A percentile compares a stretch with the other conserved stretches of the same genome.
These are phyloP conservation scores for Pedionomus torquatus DNA, from an alignment of 2,113 vertebrate species.

Conservation along the genomic window DNA sequence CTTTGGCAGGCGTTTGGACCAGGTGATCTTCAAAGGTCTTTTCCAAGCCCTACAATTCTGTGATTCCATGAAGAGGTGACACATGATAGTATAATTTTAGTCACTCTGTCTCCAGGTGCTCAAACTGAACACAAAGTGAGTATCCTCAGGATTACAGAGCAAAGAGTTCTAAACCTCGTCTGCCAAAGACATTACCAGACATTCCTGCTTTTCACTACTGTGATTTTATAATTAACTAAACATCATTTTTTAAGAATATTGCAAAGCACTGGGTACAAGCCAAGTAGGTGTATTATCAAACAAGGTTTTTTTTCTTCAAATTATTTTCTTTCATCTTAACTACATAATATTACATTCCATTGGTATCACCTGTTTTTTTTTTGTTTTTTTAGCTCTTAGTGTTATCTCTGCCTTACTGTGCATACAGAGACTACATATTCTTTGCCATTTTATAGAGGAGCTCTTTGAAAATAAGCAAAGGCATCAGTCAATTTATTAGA, in stretches of 20 bases:
- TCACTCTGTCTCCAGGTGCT: not conserved
- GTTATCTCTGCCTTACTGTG: not conserved
- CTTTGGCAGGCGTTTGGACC: not conserved
- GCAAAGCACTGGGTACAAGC: not conserved
- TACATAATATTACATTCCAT: not conserved
- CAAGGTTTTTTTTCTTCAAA: not conserved
- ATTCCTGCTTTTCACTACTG: not conserved
- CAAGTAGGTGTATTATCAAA: not conserved
- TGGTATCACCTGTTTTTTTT: not conserved
- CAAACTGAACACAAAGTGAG: not conserved
- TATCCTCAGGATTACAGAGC: not conserved
- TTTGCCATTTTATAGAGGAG: not conserved
- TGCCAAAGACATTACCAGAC: not conserved
- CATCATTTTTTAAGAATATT: not conserved
- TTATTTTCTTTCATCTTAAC: not conserved
- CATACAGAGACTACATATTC: not conserved
- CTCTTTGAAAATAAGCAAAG: conserved; percentile 33
- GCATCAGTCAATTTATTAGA: conserved; percentile 44
- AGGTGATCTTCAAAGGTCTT: not conserved
- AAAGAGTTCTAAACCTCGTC: not conserved
- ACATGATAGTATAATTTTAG: rapidly evolving
- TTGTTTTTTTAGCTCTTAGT: not conserved
- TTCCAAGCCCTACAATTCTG: not conserved
- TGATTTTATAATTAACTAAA: not conserved
- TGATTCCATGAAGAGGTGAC: not conserved